Base-by-base conservation (phyloP, 2,797 vertebrate species). In the Enteromius afrohamiltoni region DNA sequence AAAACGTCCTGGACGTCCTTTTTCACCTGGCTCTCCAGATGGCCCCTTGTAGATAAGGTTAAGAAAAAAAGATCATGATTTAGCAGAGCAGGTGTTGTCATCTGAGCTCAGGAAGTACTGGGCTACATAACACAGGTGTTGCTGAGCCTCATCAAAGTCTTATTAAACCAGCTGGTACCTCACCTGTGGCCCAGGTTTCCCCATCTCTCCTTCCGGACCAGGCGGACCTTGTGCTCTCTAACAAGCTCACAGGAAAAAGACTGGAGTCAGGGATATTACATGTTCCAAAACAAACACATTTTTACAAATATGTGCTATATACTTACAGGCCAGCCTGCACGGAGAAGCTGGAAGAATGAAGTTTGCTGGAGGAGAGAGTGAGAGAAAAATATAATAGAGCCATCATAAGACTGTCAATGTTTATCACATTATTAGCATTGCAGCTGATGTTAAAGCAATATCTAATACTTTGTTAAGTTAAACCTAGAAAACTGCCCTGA, bases 321-420 rank as follows among this genome's bases (percentile, higher is more conserved):
- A 97, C 96, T 96, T 95, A 97, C 96, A 91, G 96, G 96, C 96
- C 96, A 98, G 84, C 96, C 95, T 0, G 94, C 87, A 0, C 85
- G 87, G 16, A 98, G 94, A 21, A 97, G 89, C 89, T 98, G 97
- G 93, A 95, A 97, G 89, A 96, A 94, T 0, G 92, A 93, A 7
- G 94, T 96, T 93, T 95, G 95, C 97, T 97, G 85, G 1, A 77
- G 40, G 21, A 58, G 0, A 23, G 55, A 49, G 70, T 40, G 51
- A 73, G 16, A 60, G 26, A 5, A 51, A 60, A 85, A 83, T 6
- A 55, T 23, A 42, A 75, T 31, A 53, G 19, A 60, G 40, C 37
- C 37, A 62, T 49, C 79, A 81, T 19, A 31, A 16, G 11, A 49
- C 26, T 73, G 17, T 42, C 29, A 3, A 40, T 51, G 13, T 23